These are phyloP conservation scores for Melanostoma mellinum DNA, from an alignment of 2,888 invertebrate genomes.

Conservation along the genomic window DNA sequence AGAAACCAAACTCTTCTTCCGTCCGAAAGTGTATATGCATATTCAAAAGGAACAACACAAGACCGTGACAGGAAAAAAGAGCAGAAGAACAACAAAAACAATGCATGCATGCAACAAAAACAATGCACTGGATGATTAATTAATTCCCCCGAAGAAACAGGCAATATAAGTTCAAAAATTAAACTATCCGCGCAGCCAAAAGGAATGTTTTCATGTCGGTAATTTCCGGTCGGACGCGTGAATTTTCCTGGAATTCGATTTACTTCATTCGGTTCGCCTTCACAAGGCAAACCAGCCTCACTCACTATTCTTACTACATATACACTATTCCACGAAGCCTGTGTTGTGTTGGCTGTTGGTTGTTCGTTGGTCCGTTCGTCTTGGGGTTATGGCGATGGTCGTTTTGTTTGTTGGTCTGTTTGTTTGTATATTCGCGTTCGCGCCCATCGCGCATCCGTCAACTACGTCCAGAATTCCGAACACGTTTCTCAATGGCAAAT, in stretches of 20 bases:
- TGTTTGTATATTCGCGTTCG: conserved; percentile 15
- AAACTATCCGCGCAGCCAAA: conserved; percentile 60
- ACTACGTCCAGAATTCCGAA: conserved; percentile 66
- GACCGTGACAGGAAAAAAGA: conserved; percentile 23
- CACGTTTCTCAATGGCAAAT: conserved; percentile 73
- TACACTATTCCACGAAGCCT: too few species aligned
- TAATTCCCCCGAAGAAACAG: conserved; percentile 63
- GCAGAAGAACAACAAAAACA: conserved; percentile 19
- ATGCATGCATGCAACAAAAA: conserved; percentile 3
- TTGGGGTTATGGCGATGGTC: conserved; percentile 5
- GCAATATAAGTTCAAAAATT: conserved; percentile 65
- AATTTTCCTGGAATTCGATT: conserved; percentile 72
- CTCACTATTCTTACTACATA: neutral
- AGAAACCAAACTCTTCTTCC: conserved; percentile 36
- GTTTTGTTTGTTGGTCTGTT: neutral
- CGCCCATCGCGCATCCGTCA: conserved; percentile 55
- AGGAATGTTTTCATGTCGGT: conserved; percentile 66
- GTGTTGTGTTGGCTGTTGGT: neutral
- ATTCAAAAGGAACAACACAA: neutral
- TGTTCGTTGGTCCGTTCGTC: conserved; percentile 10
- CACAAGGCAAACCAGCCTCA: conserved; percentile 32
- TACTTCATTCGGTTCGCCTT: conserved; percentile 57
- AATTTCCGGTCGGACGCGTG: conserved; percentile 73
- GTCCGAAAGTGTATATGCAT: neutral
- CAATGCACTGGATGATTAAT: conserved; percentile 61